A percentile compares a stretch with the other conserved stretches of the same genome.
Evolutionary conservation across 2,888 invertebrate genomes (phyloP).

Genomic region (Choristoneura rosaceana): DNA sequence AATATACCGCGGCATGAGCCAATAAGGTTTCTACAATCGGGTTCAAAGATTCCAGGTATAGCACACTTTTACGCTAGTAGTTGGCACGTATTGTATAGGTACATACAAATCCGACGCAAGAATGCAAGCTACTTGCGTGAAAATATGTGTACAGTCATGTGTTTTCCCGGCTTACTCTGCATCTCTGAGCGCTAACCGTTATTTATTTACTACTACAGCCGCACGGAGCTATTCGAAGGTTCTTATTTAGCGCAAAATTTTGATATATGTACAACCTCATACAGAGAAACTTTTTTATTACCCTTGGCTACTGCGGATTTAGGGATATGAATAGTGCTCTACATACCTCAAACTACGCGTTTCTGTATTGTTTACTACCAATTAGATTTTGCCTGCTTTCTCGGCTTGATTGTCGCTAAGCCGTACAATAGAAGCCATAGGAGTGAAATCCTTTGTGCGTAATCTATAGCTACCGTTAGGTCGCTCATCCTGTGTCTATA

Average conservation of each 20-base stretch:
- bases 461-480: slow-evolving; percentile 18
- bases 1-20: neutral
- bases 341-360: neutral
- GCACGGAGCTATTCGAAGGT: slow-evolving; percentile 46
- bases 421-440: slow-evolving; percentile 32
- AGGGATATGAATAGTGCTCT: neutral
- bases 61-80: neutral
- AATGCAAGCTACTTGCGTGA: neutral
- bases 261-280: slow-evolving; percentile 13
- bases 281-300: slow-evolving; percentile 24
- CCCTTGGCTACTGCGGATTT: slow-evolving; percentile 7
- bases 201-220: slow-evolving; percentile 55
- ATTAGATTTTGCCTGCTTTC: slow-evolving; percentile 22
- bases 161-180: neutral
- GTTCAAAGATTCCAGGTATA: neutral
- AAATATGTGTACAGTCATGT: neutral
- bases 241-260: slow-evolving; percentile 25
- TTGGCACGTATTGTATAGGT: neutral
- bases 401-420: slow-evolving; percentile 26
- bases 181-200: slow-evolving; percentile 46
- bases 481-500: neutral
- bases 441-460: slow-evolving; percentile 21
- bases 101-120: neutral
- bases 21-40: neutral
- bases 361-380: slow-evolving; percentile 14